Evolutionary conservation across 2,888 invertebrate species (phyloP).

Genomic region (Thumatha senex): DNA sequence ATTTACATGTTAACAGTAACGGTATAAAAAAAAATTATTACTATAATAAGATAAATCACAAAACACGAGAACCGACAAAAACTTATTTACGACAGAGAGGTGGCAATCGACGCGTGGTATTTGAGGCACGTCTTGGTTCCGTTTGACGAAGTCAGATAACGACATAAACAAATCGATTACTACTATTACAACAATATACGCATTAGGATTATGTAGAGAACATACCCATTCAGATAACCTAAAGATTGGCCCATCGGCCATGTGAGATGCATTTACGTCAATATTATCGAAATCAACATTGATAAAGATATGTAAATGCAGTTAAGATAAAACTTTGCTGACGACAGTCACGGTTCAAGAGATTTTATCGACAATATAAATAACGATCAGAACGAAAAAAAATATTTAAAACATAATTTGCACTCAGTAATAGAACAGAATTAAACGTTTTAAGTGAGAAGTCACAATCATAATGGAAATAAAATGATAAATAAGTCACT

Average conservation of each 20-base stretch:
- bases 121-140: slow-evolving; percentile 32
- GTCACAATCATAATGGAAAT: background rate
- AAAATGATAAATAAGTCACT: background rate
- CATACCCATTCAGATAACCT: slow-evolving; percentile 60
- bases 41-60: no score
- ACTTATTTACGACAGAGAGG: background rate
- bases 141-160: slow-evolving; percentile 47
- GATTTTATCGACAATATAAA: slow-evolving; percentile 60
- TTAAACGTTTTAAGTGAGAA: background rate
- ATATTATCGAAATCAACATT: slow-evolving; percentile 49
- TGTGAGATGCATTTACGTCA: slow-evolving; percentile 65
- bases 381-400: slow-evolving; percentile 49
- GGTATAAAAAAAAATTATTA: no score
- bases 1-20: slow-evolving; percentile 4
- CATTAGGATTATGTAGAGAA: slow-evolving; percentile 58
- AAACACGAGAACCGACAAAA: no score
- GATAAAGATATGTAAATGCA: slow-evolving; percentile 42
- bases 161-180: slow-evolving; percentile 19
- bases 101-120: slow-evolving; percentile 35
- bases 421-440: slow-evolving; percentile 9
- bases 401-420: slow-evolving; percentile 22
- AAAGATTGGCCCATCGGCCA: slow-evolving; percentile 41
- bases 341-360: slow-evolving; percentile 52
- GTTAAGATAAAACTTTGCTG: slow-evolving; percentile 53
- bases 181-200: slow-evolving; percentile 28